Evolutionary conservation across 2,113 vertebrate genomes (phyloP), one percentile per base, ranked within the genome.

Genomic region (Neopipo cinnamomea): DNA sequence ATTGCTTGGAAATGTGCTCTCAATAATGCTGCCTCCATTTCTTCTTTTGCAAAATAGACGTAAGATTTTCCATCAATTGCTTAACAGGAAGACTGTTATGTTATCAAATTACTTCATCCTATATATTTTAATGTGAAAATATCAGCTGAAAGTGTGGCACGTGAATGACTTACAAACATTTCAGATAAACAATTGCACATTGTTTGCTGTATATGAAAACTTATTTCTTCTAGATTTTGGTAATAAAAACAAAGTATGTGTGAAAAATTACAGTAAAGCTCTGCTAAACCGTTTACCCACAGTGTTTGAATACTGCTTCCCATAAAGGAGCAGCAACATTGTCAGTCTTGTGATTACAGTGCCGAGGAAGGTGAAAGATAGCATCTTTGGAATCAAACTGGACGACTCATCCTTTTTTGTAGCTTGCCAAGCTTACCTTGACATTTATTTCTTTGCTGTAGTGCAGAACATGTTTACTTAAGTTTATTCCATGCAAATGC

Each of bases 371-470:
- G 96, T 97, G 95, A 97, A 98, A 97, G 97, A 98, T 97, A 97
- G 90, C 95, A 98, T 98, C 96, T 98, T 85, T 74, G 97, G 97
- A 98, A 97, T 98, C 94, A 97, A 97, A 97, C 95, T 96, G 97
- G 88, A 98, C 97, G 98, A 98, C 98, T 98, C 98, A 97, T 97
- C 93, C 91, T 93, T 88, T 92, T 91, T 86, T 80, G 86, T 85
- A 27, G 17, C 87, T 97, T 98, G 97, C 98, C 98, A 98, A 98
- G 97, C 96, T 98, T 98, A 98, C 97, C 97, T 98, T 99, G 98
- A 98, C 98, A 98, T 99, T 98, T 98, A 98, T 97, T 97, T 98
- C 93, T 96, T 95, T 97, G 95, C 97, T 95, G 95, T 96, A 28
- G 81, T 84, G 93, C 82, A 96, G 85, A 92, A 89, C 84, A 88